Evolutionary conservation across 1,140 invertebrate genomes (phyloP).

Genomic region (Goniozus legneri): DNA sequence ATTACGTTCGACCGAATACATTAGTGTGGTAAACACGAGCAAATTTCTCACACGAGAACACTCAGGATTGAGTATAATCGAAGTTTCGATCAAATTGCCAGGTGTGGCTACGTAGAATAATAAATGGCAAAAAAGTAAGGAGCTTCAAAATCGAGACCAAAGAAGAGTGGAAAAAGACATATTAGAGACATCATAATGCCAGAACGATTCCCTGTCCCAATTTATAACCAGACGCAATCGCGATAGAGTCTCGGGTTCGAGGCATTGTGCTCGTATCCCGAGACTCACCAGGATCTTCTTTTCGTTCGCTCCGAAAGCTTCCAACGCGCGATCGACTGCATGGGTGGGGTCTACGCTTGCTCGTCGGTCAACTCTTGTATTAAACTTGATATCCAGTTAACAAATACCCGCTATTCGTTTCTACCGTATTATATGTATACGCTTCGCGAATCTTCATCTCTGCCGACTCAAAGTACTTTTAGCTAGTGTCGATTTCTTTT

Average conservation of each 20-base stretch:
- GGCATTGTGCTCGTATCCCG: slow-evolving; percentile 50
- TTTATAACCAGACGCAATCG: slow-evolving; percentile 56
- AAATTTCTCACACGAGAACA: too few species aligned
- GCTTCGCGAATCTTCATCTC: slow-evolving; percentile 25
- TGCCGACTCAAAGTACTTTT: too few species aligned
- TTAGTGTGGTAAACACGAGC: too few species aligned
- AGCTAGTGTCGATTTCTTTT: too few species aligned
- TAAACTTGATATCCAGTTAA: slow-evolving; percentile 57
- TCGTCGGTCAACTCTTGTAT: slow-evolving; percentile 51
- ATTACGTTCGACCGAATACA: too few species aligned
- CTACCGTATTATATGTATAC: slow-evolving; percentile 36
- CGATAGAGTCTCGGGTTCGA: slow-evolving; percentile 52
- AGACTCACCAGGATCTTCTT: too few species aligned
- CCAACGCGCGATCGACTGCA: slow-evolving; percentile 40
- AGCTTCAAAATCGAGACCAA: slow-evolving; percentile 12
- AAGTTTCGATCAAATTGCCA: too few species aligned
- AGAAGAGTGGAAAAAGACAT: slow-evolving; percentile 52
- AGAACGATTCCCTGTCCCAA: slow-evolving; percentile 52
- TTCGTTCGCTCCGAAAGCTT: too few species aligned
- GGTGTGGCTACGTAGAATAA: too few species aligned
- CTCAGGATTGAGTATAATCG: too few species aligned
- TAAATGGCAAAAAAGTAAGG: too few species aligned
- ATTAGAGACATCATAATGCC: slow-evolving; percentile 57
- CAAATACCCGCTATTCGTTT: slow-evolving; percentile 55
- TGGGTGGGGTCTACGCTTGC: slow-evolving; percentile 48